phyloP scores from a whole-genome alignment of 2,797 vertebrate species.

The Tapera naevia region DNA sequence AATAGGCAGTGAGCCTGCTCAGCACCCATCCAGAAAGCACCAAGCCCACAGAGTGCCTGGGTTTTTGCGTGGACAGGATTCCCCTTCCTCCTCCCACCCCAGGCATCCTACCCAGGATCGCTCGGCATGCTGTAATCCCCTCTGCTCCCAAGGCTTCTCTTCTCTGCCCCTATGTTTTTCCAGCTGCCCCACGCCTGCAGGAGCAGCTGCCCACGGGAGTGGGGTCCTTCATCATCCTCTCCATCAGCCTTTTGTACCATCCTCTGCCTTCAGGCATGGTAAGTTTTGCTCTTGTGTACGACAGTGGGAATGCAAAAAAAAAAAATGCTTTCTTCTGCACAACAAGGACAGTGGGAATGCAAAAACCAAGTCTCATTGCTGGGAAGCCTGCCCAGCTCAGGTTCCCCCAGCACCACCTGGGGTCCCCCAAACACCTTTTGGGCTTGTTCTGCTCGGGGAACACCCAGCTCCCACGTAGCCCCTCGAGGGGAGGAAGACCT shows the following conservation, averaged over 20 bases:
- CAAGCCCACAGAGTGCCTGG: background rate
- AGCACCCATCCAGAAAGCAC: rapidly evolving
- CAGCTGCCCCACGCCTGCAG: rapidly evolving
- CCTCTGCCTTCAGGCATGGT: background rate
- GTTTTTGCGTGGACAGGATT: background rate
- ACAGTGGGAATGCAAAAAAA: background rate
- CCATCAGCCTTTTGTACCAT: background rate
- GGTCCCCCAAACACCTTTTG: background rate
- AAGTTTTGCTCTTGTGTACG: background rate
- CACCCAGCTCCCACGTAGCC: background rate
- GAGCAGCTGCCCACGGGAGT: rapidly evolving
- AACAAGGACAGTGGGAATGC: background rate
- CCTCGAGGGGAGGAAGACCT: rapidly evolving
- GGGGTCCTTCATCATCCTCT: background rate
- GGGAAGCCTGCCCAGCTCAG: rapidly evolving
- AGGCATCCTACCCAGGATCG: background rate
- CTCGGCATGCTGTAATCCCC: background rate
- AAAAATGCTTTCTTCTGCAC: no score
- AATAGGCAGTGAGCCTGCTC: rapidly evolving
- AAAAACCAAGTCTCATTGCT: background rate
- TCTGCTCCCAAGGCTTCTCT: rapidly evolving
- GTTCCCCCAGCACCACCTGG: background rate
- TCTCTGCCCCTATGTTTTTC: background rate
- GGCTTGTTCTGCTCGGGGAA: background rate
- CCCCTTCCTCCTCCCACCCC: background rate